Evolutionary conservation across 1,140 invertebrate genomes (phyloP).

Genomic region (Drosophila nigrodunni): DNA sequence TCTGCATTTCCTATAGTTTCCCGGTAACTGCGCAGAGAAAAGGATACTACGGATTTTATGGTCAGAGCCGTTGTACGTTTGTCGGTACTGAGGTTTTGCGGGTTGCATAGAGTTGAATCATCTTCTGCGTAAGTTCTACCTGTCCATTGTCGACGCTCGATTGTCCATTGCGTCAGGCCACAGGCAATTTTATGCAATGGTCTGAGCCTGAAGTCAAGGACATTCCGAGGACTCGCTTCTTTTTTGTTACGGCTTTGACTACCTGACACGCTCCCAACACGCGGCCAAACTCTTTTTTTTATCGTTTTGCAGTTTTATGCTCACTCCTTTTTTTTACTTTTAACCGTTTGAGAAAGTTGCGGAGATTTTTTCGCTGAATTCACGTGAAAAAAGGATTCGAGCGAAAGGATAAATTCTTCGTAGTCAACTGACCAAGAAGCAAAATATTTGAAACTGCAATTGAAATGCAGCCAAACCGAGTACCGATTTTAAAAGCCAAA

Average conservation of each 20-base stretch:
- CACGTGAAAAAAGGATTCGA: conserved; percentile 42
- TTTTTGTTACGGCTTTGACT: conserved; percentile 13
- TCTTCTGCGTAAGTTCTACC: conserved; percentile 40
- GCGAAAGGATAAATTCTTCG: conserved; percentile 26
- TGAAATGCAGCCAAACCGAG: conserved; percentile 34
- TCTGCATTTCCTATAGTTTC: conserved; percentile 31
- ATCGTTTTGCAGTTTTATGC: conserved; percentile 6
- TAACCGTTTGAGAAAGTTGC: neutral
- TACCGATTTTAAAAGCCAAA: neutral
- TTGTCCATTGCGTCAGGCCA: conserved; percentile 37
- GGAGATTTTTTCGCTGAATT: conserved; percentile 1
- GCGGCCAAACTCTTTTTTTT: conserved; percentile 50
- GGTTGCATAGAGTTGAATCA: conserved; percentile 74
- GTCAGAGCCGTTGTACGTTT: neutral
- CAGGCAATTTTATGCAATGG: conserved; percentile 53
- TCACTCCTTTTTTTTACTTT: conserved; percentile 25
- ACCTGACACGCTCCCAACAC: conserved; percentile 66
- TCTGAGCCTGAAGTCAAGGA: neutral
- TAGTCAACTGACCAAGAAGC: conserved; percentile 16
- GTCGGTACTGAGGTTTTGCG: conserved; percentile 60
- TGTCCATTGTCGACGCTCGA: conserved; percentile 16
- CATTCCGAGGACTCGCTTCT: neutral
- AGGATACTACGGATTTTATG: conserved; percentile 36
- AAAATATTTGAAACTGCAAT: conserved; percentile 41
- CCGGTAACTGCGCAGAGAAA: conserved; percentile 28